Base-by-base conservation (phyloP, 1,140 invertebrate species). In the Neoseiulus cucumeris region DNA sequence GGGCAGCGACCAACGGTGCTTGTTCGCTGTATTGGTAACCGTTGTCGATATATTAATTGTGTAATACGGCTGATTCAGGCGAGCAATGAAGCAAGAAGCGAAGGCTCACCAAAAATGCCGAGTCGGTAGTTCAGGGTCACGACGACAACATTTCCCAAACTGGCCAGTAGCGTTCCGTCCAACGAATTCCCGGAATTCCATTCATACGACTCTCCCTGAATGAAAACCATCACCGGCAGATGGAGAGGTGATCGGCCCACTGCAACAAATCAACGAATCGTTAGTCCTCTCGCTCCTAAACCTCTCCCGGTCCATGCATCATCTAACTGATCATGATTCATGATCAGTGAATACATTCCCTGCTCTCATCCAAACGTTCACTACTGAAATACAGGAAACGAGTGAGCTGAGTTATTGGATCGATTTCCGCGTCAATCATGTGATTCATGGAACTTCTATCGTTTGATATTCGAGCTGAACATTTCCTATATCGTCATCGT, bases 151-250 rank as follows among this genome's bases (percentile, higher is more conserved):
- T 89, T 85, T 25, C 91, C 91, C 73, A 89, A 91, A 71, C 89
- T 91, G 47, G 91, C 86, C 65, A 97, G 79, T 5, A 95, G 86
- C 65, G 85, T 87, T 65, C 91, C 91, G 72, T 96, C 92, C 78
- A 94, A 95, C 0, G 89, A 86, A 80, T 95, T 95, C 30, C 91
- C 91, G 41, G 89, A 90, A 76, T 91, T 93, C 85, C 89, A 93
- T 74, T 92, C 88, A 77, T 91, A 95, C 71, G 89, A 93, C 76
- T 95, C 91, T 0, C 92, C 92, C 73, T 95, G 91, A 64, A 97
- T 85, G 79, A 91, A 93, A 17, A 96, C 87, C 74, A 97, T 81
- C 29, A 94, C 90, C 1, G 91, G 87, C 75, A 76, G 70, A 4
- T 67, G 70, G 0, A 71, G 68, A 7, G 33, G 29, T 6, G 65